A percentile compares a stretch with the other conserved stretches of the same genome.
These are phyloP conservation scores for Cyprinodon variegatus DNA, from an alignment of 2,113 vertebrate species.

Conservation along the genomic window DNA sequence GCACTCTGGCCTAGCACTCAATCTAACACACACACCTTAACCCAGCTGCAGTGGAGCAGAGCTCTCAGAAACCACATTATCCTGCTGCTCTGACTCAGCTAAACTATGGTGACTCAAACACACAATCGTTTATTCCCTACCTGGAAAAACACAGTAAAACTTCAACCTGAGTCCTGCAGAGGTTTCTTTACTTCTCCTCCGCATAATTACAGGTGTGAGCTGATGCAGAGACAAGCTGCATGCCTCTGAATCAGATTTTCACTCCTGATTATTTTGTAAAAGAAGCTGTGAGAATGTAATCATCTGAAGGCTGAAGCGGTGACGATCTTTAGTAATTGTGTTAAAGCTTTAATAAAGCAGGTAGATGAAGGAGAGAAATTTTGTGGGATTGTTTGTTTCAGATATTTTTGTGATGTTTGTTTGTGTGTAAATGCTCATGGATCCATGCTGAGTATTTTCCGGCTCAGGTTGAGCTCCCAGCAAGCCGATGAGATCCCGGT, in stretches of 20 bases:
- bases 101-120: constrained; percentile 42
- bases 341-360: constrained; percentile 25
- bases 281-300: constrained; percentile 10
- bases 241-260: constrained; percentile 11
- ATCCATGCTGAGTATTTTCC: constrained; percentile 30
- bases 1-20: constrained; percentile 61
- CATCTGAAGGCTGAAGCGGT: constrained; percentile 18
- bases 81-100: constrained; percentile 7
- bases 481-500: constrained; percentile 40
- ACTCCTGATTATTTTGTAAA: constrained; percentile 28
- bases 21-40: constrained; percentile 33
- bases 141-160: constrained; percentile 24
- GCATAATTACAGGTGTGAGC: background rate
- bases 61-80: constrained; percentile 41
- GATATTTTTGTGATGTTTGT: constrained; percentile 7
- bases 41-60: constrained; percentile 27
- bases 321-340: constrained; percentile 13
- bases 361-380: constrained; percentile 3
- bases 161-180: background rate
- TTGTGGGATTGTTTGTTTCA: constrained; percentile 39
- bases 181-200: constrained; percentile 7
- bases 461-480: constrained; percentile 54
- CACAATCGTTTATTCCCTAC: background rate
- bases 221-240: background rate
- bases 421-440: constrained; percentile 4